phyloP scores from a whole-genome alignment of 2,888 invertebrate genomes.

The Hyles lineata region DNA sequence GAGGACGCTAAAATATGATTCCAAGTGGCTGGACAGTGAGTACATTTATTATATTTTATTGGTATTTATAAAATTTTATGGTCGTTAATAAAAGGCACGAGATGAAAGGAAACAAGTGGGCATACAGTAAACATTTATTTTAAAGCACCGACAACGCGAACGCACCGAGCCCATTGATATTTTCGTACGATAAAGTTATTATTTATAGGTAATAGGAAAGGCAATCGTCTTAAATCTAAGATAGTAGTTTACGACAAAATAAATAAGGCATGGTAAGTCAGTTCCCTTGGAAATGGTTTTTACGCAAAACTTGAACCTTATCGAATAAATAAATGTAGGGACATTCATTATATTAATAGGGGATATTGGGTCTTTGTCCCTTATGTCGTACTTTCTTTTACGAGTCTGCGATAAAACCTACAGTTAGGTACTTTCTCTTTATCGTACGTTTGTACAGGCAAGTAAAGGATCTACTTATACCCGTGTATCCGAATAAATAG shows the following conservation, averaged over 20 bases:
- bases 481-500: constrained; percentile 3
- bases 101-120: constrained; percentile 2
- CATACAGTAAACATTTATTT: constrained; percentile 12
- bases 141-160: background rate
- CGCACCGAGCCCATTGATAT: background rate
- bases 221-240: constrained; percentile 17
- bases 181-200: constrained; percentile 15
- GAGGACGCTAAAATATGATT: constrained; percentile 88
- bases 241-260: constrained; percentile 25
- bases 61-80: background rate
- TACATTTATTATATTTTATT: constrained; percentile 41
- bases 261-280: constrained; percentile 23
- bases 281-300: constrained; percentile 33
- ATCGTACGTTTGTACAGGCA: constrained; percentile 33
- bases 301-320: constrained; percentile 46
- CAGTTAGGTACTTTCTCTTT: constrained; percentile 48
- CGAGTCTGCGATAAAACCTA: constrained; percentile 57
- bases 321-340: constrained; percentile 49
- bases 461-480: constrained; percentile 16
- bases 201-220: constrained; percentile 1
- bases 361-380: constrained; percentile 55
- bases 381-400: constrained; percentile 59
- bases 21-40: constrained; percentile 90
- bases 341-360: constrained; percentile 57
- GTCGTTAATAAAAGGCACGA: constrained; percentile 2